A percentile compares a stretch with the other conserved stretches of the same genome.
phyloP scores from a whole-genome alignment of 2,113 vertebrate genomes.

The Lampris megalopsis region DNA sequence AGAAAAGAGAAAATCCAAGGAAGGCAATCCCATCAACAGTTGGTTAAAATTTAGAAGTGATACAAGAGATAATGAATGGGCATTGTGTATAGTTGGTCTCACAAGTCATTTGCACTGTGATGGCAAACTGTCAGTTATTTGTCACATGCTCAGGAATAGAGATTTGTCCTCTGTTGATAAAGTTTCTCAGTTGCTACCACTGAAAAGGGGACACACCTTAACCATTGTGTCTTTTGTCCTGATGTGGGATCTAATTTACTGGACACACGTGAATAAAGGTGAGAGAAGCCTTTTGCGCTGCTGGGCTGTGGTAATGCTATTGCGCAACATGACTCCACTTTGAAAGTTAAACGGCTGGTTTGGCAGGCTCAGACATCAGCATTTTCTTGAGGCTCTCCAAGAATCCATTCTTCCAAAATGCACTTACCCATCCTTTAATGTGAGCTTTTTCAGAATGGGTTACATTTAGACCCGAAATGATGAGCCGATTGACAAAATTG shows the following conservation, averaged over 20 bases:
- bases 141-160: too few species aligned
- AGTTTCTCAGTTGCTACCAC: too few species aligned
- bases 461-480: not conserved
- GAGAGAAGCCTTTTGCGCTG: constrained; percentile 6
- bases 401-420: constrained; percentile 42
- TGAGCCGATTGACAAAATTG: too few species aligned
- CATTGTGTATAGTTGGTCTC: not conserved
- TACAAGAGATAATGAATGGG: not conserved
- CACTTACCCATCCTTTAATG: constrained; percentile 44
- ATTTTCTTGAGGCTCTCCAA: constrained; percentile 38
- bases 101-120: not conserved
- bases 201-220: constrained; percentile 1
- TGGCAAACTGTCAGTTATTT: too few species aligned
- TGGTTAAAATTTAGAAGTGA: too few species aligned
- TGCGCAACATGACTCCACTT: constrained; percentile 37
- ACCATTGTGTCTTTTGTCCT: constrained; percentile 37
- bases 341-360: constrained; percentile 39
- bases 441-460: constrained; percentile 28
- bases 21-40: too few species aligned
- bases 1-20: not conserved
- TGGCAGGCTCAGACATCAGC: constrained; percentile 35
- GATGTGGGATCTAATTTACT: constrained; percentile 10
- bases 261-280: constrained; percentile 26
- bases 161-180: too few species aligned
- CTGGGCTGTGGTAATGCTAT: constrained; percentile 9